A percentile compares a stretch with the other conserved stretches of the same genome.
phyloP scores from a whole-genome alignment of 2,888 invertebrate genomes.

The Bellardia pandia region DNA sequence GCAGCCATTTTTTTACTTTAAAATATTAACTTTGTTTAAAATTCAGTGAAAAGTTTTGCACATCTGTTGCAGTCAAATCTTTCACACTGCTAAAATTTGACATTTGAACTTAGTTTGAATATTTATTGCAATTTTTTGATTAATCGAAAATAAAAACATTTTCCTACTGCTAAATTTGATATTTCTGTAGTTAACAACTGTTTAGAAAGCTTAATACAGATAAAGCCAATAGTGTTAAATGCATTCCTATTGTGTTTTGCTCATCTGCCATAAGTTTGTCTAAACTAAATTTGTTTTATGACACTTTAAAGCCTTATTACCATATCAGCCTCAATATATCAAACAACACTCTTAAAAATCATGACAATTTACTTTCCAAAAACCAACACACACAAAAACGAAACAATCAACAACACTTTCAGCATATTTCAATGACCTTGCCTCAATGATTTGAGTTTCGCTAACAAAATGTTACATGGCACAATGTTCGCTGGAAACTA shows the following conservation, averaged over 20 bases:
- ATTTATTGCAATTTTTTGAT: too few relatives aligned
- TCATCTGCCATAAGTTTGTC: not conserved
- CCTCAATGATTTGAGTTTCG: not conserved
- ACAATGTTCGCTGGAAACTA: not conserved
- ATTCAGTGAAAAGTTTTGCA: too few relatives aligned
- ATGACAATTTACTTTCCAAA: slow-evolving; percentile 25
- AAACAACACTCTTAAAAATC: not conserved
- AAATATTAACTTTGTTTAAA: too few relatives aligned
- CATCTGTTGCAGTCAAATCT: too few relatives aligned
- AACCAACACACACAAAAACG: not conserved
- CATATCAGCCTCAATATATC: not conserved
- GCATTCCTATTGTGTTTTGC: not conserved
- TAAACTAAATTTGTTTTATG: not conserved
- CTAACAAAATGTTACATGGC: not conserved
- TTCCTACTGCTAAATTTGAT: too few relatives aligned
- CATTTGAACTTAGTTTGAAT: too few relatives aligned
- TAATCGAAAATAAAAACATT: too few relatives aligned
- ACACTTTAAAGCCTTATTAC: not conserved
- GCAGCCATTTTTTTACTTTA: too few relatives aligned
- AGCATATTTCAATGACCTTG: slow-evolving; percentile 32
- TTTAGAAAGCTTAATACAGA: too few relatives aligned
- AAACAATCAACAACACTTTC: not conserved
- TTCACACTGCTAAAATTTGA: too few relatives aligned
- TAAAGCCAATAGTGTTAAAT: too few relatives aligned
- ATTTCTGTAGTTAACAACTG: too few relatives aligned